These are phyloP conservation scores for Drosophila yakuba DNA, from an alignment of 1,140 invertebrate species.

Conservation along the genomic window DNA sequence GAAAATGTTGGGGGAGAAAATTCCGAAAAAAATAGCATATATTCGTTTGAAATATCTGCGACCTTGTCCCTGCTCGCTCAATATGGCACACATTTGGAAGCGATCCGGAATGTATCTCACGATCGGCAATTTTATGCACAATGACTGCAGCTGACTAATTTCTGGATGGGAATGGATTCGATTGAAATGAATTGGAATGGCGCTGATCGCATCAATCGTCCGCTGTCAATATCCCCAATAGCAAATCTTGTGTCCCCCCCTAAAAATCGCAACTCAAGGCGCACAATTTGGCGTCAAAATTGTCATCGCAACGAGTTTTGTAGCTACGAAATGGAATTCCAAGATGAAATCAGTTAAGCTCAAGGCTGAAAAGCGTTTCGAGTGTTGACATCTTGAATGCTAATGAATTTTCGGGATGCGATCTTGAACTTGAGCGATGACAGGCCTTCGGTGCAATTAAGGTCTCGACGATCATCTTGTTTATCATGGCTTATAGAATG, in stretches of 20 bases:
- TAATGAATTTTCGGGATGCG: conserved; percentile 53
- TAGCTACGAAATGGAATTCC: conserved; percentile 57
- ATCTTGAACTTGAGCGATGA: conserved; percentile 36
- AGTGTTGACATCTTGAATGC: conserved; percentile 74
- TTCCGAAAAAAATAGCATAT: conserved; percentile 28
- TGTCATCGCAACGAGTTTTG: conserved; percentile 59
- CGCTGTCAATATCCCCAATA: conserved; percentile 30
- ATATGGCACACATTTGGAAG: conserved; percentile 72
- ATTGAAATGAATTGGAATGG: conserved; percentile 33
- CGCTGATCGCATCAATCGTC: conserved; percentile 72
- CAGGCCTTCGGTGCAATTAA: conserved; percentile 44
- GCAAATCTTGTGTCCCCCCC: conserved; percentile 32
- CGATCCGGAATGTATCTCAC: conserved; percentile 47
- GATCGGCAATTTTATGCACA: conserved; percentile 49
- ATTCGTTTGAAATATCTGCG: conserved; percentile 10
- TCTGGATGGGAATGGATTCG: conserved; percentile 41
- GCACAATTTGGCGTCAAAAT: conserved; percentile 46
- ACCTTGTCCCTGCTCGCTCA: conserved; percentile 48
- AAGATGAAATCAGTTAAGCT: conserved; percentile 72
- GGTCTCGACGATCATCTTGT: neutral
- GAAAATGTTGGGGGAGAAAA: conserved; percentile 17
- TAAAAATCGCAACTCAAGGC: conserved; percentile 57
- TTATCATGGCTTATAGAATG: conserved; percentile 23
- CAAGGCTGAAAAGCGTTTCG: conserved; percentile 66
- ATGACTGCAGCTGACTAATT: conserved; percentile 60